These are phyloP conservation scores for Campylorhamphus procurvoides DNA, from an alignment of 2,113 vertebrate species.

Conservation along the genomic window DNA sequence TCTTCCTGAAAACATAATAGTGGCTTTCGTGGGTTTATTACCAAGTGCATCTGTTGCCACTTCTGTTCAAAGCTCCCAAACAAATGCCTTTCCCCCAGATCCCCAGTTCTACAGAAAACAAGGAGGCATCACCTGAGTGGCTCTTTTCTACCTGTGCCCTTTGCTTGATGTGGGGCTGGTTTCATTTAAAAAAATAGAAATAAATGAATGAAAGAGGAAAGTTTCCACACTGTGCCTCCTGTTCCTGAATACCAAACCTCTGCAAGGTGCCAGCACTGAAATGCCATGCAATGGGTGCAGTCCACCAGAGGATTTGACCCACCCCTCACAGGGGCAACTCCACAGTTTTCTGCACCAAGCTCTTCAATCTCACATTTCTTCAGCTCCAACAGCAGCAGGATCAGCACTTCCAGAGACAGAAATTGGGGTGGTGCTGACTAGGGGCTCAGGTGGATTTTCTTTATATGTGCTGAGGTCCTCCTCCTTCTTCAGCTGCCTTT, in stretches of 20 bases:
- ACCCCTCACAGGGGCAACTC: fast-evolving
- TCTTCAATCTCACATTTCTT: not conserved
- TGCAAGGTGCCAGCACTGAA: not conserved
- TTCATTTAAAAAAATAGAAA: too few relatives aligned
- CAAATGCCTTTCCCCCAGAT: not conserved
- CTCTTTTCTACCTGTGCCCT: not conserved
- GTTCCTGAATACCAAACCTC: not conserved
- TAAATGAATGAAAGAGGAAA: not conserved
- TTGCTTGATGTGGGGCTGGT: not conserved
- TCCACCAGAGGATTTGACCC: not conserved
- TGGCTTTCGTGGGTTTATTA: not conserved
- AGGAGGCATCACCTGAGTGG: not conserved
- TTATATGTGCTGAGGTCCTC: not conserved
- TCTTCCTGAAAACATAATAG: not conserved
- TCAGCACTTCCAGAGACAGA: not conserved
- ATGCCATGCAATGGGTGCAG: fast-evolving
- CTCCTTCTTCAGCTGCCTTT: not conserved
- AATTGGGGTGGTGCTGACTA: not conserved
- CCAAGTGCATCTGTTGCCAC: constrained; percentile 24
- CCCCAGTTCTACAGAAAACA: not conserved
- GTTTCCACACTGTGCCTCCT: not conserved
- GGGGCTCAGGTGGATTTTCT: not conserved
- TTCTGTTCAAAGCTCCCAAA: constrained; percentile 40
- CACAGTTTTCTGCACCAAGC: fast-evolving
- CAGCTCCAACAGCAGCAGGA: not conserved